Evolutionary conservation across 2,888 invertebrate species (phyloP), one percentile per base, ranked within the genome.

Genomic region (Melanotus villosus): DNA sequence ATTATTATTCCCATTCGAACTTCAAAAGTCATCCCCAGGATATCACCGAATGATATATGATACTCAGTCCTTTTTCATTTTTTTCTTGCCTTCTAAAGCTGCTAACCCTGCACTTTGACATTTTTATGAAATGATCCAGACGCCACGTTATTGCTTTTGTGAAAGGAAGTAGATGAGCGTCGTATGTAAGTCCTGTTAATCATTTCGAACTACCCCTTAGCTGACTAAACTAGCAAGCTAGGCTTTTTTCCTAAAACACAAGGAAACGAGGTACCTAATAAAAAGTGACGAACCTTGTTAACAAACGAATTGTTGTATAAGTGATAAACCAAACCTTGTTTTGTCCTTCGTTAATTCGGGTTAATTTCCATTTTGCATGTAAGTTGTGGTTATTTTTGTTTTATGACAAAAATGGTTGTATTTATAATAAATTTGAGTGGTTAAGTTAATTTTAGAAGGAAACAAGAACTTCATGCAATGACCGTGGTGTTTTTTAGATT

Each of bases 101-200:
- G 10, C 50, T 50, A 50, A 14, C 30, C 26, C 6, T 14, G 16
- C 5, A 32, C 5, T 32, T 52, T 26, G 50, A 26, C 50, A 50
- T 50, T 50, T 47, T 52, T 32, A 32, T 32, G 32, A 52, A 52
- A 34, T 19, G 34, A 47, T 52, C 32, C 32, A 6, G 47, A 21
- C 47, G 23, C 47, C 14, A 50, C 50, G 23, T 50, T 50, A 50
- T 50, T 50, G 50, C 50, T 50, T 52, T 19, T 52, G 18, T 52
- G 34, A 52, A 52, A 52, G 16, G 52, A 30, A 52, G 23, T 16
- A 34, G 32, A 52, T n/a, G 32, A 14, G 32, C 32, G 32, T 32
- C 32, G 10, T 1, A 26, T 10, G 9, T 52, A 18, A 34, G 52
- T n/a, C 10, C 14, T 52, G 50, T 18, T 52, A 52, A 52, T 52